Base-by-base conservation (phyloP, 2,888 invertebrate genomes). In the Ashinkailepas kermadecensis region DNA sequence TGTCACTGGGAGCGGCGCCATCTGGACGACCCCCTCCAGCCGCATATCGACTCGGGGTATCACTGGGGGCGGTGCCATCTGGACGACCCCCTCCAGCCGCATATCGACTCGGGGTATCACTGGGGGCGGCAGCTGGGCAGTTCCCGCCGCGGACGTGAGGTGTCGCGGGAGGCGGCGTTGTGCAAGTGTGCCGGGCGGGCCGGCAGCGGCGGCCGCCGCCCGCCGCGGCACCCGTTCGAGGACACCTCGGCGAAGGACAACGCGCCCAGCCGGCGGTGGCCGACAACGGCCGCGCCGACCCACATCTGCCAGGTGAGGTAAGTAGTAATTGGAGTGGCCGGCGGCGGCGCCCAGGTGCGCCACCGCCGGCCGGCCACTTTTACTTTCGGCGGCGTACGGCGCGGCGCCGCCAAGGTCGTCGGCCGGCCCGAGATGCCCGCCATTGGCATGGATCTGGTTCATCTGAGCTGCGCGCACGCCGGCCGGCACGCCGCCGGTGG, bases 271-370 rank as follows among this genome's bases (percentile, higher is more conserved):
- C 21, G 64, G 64, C 64, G 64, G 64, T 21, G 23, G 23, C 65
- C 65, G 65, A 10, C 65, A 65, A 65, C 65, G 65, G n/a, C 39
- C 56, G 54, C 74, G 56, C 21, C 56, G 74, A 74, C 74, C 74
- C 56, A 56, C 56, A 74, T 74, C 23, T 56, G 21, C 9, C 54
- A 56, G 74, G 56, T 74, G 74, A 74, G 74, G 54, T 74, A 54
- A 74, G 54, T 74, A 56, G 74, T 56, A 56, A 74, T 21, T 74
- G 54, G 70, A 54, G 70, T 25, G 18, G 70, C 70, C 39, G 6
- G 70, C 70, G 70, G 70, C 70, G 15, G 70, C 65, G 65, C 10
- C 65, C 65, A 65, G 65, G 65, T 65, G 54, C 74, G 54, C 54
- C 39, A 56, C 74, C 56, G 54, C 56, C 25, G 25, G n/a, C 74